phyloP scores from a whole-genome alignment of 1,140 invertebrate genomes.

The Caenorhabditis tropicalis region DNA sequence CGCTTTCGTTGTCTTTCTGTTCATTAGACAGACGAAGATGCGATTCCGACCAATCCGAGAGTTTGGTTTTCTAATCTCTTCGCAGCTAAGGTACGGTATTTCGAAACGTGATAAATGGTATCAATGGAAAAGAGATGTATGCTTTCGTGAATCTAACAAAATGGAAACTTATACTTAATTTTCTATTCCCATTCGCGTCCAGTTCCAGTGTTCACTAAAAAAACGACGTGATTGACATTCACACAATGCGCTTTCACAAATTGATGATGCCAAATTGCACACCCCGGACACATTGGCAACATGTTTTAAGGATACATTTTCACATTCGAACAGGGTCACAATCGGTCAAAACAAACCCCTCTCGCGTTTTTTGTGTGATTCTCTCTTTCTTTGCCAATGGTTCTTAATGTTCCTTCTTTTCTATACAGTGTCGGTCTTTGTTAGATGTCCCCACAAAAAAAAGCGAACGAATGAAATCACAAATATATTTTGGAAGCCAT shows the following conservation, averaged over 20 bases:
- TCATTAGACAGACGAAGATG: background rate
- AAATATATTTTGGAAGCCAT: slow-evolving; percentile 38
- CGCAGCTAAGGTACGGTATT: background rate
- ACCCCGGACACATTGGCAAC: background rate
- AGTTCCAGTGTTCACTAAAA: background rate
- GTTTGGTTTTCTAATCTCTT: background rate
- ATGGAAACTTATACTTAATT: too few relatives aligned
- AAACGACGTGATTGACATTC: background rate
- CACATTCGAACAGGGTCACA: background rate
- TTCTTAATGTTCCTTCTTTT: background rate
- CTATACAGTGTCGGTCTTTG: slow-evolving; percentile 37
- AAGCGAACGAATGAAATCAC: background rate
- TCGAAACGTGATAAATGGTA: background rate
- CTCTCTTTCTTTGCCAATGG: background rate
- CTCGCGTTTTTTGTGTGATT: background rate
- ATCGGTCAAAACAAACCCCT: slow-evolving; percentile 23
- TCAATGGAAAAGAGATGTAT: too few relatives aligned
- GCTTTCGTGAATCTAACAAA: too few relatives aligned
- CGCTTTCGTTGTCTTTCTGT: background rate
- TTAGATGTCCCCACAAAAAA: background rate
- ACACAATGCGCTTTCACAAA: background rate
- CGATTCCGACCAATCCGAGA: background rate
- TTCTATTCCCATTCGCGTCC: background rate
- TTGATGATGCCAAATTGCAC: slow-evolving; percentile 43
- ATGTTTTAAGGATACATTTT: background rate